A percentile compares a stretch with the other conserved stretches of the same genome.
phyloP scores from a whole-genome alignment of 2,797 vertebrate genomes.

The Siniperca obscura region DNA sequence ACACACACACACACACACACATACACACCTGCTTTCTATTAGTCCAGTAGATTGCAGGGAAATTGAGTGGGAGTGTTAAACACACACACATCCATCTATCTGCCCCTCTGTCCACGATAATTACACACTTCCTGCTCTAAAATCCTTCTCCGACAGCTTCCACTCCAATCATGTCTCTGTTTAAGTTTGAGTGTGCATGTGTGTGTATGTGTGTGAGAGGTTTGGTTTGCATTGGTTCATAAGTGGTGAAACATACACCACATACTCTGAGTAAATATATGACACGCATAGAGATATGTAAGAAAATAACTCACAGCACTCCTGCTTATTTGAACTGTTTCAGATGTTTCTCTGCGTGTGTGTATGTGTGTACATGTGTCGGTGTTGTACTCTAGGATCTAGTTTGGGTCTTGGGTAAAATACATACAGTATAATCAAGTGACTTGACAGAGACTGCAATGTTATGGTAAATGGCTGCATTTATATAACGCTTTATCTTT shows the following conservation, averaged over 20 bases:
- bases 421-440: not conserved
- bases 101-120: conserved; percentile 76
- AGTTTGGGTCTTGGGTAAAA: not conserved
- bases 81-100: conserved; percentile 81
- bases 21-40: conserved; percentile 81
- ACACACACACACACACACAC: conserved; percentile 42
- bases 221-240: conserved; percentile 20
- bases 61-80: conserved; percentile 82
- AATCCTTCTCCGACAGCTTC: conserved; percentile 69
- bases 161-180: conserved; percentile 66
- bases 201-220: conserved; percentile 15
- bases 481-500: no score
- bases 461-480: not conserved
- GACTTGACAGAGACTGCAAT: not conserved
- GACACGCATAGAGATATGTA: conserved; percentile 23
- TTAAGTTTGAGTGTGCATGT: conserved; percentile 47
- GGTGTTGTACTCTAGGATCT: not conserved
- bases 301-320: conserved; percentile 23
- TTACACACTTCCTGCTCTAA: conserved; percentile 80
- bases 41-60: conserved; percentile 77
- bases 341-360: conserved; percentile 10
- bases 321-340: conserved; percentile 19
- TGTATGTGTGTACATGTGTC: conserved; percentile 8
- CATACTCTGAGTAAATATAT: conserved; percentile 21
- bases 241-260: conserved; percentile 20